Evolutionary conservation across 2,113 vertebrate genomes (phyloP), one percentile per base, ranked within the genome.

Genomic region (Accipiter virgatus): DNA sequence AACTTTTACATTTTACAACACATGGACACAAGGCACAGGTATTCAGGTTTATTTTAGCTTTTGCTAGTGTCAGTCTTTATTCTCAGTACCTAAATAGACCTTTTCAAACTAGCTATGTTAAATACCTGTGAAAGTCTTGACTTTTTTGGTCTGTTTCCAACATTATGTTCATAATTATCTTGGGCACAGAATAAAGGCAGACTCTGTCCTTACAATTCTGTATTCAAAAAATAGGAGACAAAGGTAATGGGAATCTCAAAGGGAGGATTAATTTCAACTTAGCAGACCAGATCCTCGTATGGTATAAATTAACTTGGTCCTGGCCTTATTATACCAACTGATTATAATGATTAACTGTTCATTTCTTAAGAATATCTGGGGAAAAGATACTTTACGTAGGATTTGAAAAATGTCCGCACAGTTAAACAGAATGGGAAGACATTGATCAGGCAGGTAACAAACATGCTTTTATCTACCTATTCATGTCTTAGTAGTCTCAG

Each of bases 171-270:
- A 4, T 75, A 26, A 83, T 88, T 86, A n/a, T 47, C 23, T 73
- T 56, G 65, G 72, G 29, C 22, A 85, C 27, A 89, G 91, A 91
- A 71, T 79, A 88, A 95, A 86, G 65, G 56, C 67, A 81, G 50
- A 27, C 55, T 75, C 26, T 77, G 40, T 73, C 82, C 56, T 92
- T 93, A 85, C 34, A 65, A 21, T 80, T 59, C 72, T 56, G 16
- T 42, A 27, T 81, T 58, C 38, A 58, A 50, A 92, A 88, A 93
- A 71, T 10, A 71, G 31, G 27, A 88, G 82, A 75, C 80, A 78
- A 79, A 73, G 92, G 73, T 85, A 91, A 65, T 68, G 56, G 43
- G 59, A 92, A 81, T 82, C 93, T 95, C 86, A 61, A 59, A 84
- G 90, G 88, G 72, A 90, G 68, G 55, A 94, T 91, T 86, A 75